Conservation (phyloP, 1,140 invertebrate species). For the Drosophila mojavensis region DNA sequence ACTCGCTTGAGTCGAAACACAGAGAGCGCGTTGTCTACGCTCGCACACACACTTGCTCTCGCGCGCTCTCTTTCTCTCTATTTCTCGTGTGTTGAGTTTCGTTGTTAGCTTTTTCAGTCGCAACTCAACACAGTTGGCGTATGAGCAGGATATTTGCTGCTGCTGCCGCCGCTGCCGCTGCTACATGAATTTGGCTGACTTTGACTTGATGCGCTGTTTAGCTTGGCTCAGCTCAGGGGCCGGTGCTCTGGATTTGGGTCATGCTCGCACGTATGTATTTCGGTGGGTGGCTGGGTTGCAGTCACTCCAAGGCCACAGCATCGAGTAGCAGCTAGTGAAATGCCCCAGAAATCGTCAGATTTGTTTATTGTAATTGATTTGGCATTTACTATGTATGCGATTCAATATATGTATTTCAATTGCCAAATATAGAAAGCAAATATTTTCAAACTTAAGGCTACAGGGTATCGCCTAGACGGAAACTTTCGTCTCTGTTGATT, state of each 20-base stretch:
- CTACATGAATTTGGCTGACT: constrained; percentile 22
- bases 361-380: neutral
- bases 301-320: constrained; percentile 27
- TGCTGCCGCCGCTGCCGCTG: neutral
- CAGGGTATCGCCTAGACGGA: too few species aligned
- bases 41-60: neutral
- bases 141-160: constrained; percentile 30
- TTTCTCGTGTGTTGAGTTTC: constrained; percentile 36
- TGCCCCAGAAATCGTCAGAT: constrained; percentile 11
- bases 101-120: neutral
- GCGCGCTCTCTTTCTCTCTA: neutral
- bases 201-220: constrained; percentile 21
- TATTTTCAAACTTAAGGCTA: too few species aligned
- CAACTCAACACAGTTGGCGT: constrained; percentile 26
- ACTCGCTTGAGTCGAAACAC: constrained; percentile 22
- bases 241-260: constrained; percentile 57
- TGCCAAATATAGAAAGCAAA: too few species aligned
- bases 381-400: too few species aligned
- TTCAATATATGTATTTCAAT: too few species aligned
- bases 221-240: constrained; percentile 14
- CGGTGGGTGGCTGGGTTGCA: constrained; percentile 4
- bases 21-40: constrained; percentile 1
- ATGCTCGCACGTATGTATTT: constrained; percentile 21
- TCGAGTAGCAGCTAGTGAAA: constrained; percentile 21
- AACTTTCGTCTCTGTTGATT: too few species aligned